Evolutionary conservation across 1,140 invertebrate genomes (phyloP).

Genomic region (Zaprionus tsacasi): DNA sequence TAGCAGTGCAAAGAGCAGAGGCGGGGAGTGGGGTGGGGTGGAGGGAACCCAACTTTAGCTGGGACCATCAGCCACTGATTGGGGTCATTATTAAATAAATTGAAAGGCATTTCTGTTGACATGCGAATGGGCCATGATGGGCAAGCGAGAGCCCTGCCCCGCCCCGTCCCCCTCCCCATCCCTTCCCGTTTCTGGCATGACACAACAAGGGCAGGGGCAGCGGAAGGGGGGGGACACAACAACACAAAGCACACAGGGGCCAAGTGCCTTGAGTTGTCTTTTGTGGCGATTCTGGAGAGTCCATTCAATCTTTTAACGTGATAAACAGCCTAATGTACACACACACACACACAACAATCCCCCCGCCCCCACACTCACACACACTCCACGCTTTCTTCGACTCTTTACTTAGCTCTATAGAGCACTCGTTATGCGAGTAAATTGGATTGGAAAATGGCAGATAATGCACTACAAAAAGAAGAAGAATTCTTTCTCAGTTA

Average conservation of each 20-base stretch:
- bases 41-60: conserved; percentile 22
- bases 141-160: not conserved
- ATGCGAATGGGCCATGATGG: conserved; percentile 37
- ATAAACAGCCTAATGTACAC: conserved; percentile 76
- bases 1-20: not conserved
- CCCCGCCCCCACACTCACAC: not conserved
- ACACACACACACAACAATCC: conserved; percentile 25
- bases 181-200: not conserved
- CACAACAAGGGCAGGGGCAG: not conserved
- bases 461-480: conserved; percentile 28
- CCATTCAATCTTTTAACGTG: conserved; percentile 76
- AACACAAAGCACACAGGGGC: conserved; percentile 28
- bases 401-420: conserved; percentile 8
- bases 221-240: not conserved
- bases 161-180: not conserved
- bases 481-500: conserved; percentile 4
- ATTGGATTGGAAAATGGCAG: conserved; percentile 64
- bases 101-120: conserved; percentile 57
- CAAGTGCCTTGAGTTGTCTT: conserved; percentile 54
- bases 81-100: conserved; percentile 57
- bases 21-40: not conserved
- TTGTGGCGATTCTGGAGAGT: conserved; percentile 46
- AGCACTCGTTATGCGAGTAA: conserved; percentile 56
- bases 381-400: not conserved
- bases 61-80: conserved; percentile 50